Conservation (phyloP, 1,140 invertebrate species). For the Drosophila paulistorum region DNA sequence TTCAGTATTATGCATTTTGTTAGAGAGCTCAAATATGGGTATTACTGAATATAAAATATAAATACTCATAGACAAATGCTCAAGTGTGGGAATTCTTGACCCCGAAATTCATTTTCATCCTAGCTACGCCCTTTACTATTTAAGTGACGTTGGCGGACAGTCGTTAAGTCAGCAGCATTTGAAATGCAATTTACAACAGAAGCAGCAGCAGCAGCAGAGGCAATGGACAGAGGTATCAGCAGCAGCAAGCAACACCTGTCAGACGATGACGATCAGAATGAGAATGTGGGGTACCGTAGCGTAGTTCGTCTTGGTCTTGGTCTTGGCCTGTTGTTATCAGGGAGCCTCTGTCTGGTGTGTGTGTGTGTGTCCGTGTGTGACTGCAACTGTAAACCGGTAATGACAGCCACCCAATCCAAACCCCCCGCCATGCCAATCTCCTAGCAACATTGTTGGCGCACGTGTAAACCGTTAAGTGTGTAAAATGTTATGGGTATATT, state of each 20-base stretch:
- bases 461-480: constrained; percentile 67
- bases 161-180: not conserved
- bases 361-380: not conserved
- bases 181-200: constrained; percentile 4
- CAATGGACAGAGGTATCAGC: not conserved
- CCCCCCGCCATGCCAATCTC: too few relatives aligned
- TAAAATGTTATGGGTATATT: constrained; percentile 1
- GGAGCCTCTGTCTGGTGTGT: not conserved
- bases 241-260: not conserved
- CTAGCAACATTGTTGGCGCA: constrained; percentile 56
- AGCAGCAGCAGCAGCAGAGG: not conserved
- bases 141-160: not conserved
- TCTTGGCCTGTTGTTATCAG: constrained; percentile 1
- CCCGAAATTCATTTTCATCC: not conserved
- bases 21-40: too few relatives aligned
- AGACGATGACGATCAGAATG: constrained; percentile 2
- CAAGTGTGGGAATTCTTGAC: not conserved
- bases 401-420: not conserved
- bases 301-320: not conserved
- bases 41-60: too few relatives aligned
- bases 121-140: not conserved
- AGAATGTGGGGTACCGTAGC: not conserved
- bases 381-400: constrained; percentile 8
- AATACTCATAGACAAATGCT: too few relatives aligned
- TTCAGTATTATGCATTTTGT: too few relatives aligned